Conservation (phyloP, 2,113 vertebrate species). For the Charadrius vociferus region DNA sequence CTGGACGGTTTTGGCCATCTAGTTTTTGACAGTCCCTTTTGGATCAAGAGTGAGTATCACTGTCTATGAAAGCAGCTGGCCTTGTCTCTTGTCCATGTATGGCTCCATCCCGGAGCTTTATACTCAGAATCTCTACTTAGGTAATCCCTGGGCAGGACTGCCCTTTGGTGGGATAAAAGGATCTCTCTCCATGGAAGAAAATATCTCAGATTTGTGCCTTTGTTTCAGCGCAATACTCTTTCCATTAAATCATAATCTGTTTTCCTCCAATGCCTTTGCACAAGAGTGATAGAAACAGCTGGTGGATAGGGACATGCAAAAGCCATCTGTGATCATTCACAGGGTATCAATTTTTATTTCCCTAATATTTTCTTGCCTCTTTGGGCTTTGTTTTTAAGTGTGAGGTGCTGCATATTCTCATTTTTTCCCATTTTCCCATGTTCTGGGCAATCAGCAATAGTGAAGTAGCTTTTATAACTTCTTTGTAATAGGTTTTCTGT, state of each 20-base stretch:
- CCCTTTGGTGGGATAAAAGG: not conserved
- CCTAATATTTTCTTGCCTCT: constrained; percentile 8
- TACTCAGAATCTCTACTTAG: not conserved
- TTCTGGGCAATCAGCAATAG: not conserved
- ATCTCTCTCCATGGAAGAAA: not conserved
- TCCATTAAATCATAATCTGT: constrained; percentile 21
- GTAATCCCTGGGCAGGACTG: not conserved
- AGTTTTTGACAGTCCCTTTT: not conserved
- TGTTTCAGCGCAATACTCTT: not conserved
- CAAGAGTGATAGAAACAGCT: constrained; percentile 7
- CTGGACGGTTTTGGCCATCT: not conserved
- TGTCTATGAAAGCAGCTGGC: not conserved
- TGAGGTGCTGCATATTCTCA: not conserved
- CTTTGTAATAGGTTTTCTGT: not conserved
- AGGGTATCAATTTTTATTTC: not conserved
- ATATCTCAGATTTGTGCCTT: not conserved
- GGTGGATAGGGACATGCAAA: not conserved
- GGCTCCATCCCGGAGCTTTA: not conserved
- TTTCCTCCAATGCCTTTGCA: constrained; percentile 23
- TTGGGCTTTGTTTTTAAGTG: not conserved
- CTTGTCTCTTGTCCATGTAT: not conserved
- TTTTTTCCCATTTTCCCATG: not conserved
- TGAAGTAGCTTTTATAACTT: not conserved
- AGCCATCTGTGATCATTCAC: constrained; percentile 23
- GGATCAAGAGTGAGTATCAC: not conserved